These are phyloP conservation scores for Drosophila ustulata DNA, from an alignment of 2,888 invertebrate genomes.

Conservation along the genomic window DNA sequence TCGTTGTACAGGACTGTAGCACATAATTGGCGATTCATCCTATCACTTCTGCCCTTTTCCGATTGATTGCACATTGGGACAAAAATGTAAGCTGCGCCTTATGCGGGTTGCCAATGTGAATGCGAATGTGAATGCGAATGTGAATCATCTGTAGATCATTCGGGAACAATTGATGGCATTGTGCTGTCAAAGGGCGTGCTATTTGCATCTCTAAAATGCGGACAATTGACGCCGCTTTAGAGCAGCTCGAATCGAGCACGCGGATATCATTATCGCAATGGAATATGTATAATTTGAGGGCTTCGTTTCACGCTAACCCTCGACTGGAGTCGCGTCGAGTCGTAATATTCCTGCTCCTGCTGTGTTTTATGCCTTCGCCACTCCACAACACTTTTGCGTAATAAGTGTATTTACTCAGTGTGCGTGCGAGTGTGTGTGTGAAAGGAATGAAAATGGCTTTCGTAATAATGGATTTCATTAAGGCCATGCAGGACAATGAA, in stretches of 20 bases:
- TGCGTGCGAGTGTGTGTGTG: slow-evolving; percentile 47
- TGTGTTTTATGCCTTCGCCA: slow-evolving; percentile 67
- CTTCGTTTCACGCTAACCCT: slow-evolving; percentile 21
- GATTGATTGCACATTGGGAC: slow-evolving; percentile 42
- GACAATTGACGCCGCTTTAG: slow-evolving; percentile 55
- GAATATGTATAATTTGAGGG: slow-evolving; percentile 1
- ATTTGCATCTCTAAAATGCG: slow-evolving; percentile 52
- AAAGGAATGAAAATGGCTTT: slow-evolving; percentile 74
- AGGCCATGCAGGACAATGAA: slow-evolving; percentile 74
- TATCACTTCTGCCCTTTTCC: slow-evolving; percentile 24
- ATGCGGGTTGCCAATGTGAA: slow-evolving; percentile 28
- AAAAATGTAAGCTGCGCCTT: slow-evolving; percentile 18
- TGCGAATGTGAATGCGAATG: neutral
- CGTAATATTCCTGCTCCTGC: slow-evolving; percentile 72
- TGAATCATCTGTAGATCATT: slow-evolving; percentile 6
- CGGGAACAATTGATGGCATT: slow-evolving; percentile 30
- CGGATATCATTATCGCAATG: slow-evolving; percentile 1
- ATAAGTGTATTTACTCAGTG: slow-evolving; percentile 79
- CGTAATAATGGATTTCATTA: slow-evolving; percentile 81
- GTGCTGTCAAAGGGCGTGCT: slow-evolving; percentile 53
- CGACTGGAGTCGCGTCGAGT: slow-evolving; percentile 1
- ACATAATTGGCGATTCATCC: neutral
- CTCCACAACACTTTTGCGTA: slow-evolving; percentile 77
- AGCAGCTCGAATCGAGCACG: slow-evolving; percentile 12
- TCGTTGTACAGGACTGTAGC: no score